These are phyloP conservation scores for Machimus atricapillus DNA, from an alignment of 2,888 invertebrate genomes.

Conservation along the genomic window DNA sequence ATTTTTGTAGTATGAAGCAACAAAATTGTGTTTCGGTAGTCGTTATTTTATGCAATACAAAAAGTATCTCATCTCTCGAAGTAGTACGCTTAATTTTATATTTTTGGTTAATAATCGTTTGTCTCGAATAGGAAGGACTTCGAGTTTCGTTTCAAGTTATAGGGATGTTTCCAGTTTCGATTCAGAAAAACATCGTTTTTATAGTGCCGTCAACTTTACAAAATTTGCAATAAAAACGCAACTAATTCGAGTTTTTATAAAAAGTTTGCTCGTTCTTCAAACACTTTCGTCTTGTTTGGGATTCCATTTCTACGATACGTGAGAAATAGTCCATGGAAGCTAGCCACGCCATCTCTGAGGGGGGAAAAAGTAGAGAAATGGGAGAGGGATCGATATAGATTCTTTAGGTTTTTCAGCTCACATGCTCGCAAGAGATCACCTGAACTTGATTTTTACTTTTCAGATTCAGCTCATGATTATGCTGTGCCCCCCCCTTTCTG, in stretches of 20 bases:
- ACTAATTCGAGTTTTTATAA: background rate
- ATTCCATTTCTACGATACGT: background rate
- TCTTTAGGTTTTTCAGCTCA: constrained; percentile 38
- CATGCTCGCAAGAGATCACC: constrained; percentile 42
- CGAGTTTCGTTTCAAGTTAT: no score
- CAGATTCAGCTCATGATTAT: constrained; percentile 30
- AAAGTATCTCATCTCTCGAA: no score
- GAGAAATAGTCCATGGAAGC: background rate
- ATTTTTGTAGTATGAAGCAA: background rate
- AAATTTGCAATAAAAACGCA: no score
- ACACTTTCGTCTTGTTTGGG: background rate
- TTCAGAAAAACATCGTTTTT: no score
- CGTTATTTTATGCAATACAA: background rate
- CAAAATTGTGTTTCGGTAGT: background rate
- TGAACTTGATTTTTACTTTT: constrained; percentile 46
- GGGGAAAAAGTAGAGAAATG: background rate
- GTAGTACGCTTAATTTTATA: no score
- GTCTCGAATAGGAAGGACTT: no score
- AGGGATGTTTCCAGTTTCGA: no score
- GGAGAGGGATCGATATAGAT: background rate
- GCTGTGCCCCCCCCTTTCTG: background rate
- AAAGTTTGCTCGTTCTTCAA: background rate
- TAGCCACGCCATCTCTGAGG: background rate
- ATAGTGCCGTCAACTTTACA: no score
- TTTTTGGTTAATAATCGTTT: no score